Evolutionary conservation across 2,113 vertebrate species (phyloP).

Genomic region (Tauraco erythrolophus): DNA sequence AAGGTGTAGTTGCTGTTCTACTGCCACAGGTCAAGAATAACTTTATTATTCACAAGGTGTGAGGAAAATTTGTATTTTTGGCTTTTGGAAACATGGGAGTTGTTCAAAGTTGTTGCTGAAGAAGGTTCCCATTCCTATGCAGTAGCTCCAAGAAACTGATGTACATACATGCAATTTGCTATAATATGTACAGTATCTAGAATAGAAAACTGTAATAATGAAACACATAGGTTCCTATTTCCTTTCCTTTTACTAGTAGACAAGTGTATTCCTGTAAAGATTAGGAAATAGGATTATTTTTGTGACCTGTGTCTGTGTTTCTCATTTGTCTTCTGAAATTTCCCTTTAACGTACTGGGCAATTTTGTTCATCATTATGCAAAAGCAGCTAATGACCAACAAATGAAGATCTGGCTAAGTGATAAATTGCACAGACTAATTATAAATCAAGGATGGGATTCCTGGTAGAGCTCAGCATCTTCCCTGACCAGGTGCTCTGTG

Average conservation of each 20-base stretch:
- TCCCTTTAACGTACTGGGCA: background rate
- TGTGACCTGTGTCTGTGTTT: background rate
- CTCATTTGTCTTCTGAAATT: slow-evolving; percentile 3
- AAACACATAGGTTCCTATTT: background rate
- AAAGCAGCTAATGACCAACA: background rate
- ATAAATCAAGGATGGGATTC: background rate
- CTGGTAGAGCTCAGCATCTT: background rate
- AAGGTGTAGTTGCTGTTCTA: background rate
- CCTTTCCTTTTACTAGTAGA: background rate
- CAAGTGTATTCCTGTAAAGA: background rate
- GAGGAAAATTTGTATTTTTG: background rate
- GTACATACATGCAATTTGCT: background rate
- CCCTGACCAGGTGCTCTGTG: background rate
- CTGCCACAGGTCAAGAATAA: background rate
- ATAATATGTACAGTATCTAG: background rate
- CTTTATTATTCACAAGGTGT: background rate
- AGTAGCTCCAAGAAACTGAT: background rate
- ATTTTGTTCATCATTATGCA: background rate
- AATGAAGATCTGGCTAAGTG: background rate
- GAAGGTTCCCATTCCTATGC: background rate
- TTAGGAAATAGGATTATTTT: background rate
- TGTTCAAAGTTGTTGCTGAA: background rate
- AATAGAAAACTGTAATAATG: background rate
- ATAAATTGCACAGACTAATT: background rate
- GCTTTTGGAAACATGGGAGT: background rate